Conservation (phyloP, 2,113 vertebrate species). For the Podarcis raffonei region DNA sequence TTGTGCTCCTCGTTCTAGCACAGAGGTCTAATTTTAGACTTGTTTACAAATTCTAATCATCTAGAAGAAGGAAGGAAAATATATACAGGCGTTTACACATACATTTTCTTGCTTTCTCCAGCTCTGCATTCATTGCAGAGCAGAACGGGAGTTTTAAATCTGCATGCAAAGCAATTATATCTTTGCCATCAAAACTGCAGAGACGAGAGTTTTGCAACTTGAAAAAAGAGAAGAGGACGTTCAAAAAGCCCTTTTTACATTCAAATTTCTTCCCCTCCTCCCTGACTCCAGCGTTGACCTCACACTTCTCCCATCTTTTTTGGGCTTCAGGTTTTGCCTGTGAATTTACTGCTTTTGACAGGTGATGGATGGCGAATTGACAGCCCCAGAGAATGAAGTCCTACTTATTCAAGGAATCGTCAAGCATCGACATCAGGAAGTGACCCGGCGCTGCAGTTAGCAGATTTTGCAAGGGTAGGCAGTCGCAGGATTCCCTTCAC, state of each 20-base stretch:
- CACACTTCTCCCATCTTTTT: constrained; percentile 31
- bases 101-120: constrained; percentile 66
- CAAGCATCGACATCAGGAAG: constrained; percentile 8
- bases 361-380: constrained; percentile 56
- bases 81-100: constrained; percentile 47
- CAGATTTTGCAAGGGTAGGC: neutral
- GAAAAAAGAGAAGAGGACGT: neutral
- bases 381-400: constrained; percentile 47
- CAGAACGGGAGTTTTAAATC: constrained; percentile 70
- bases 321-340: constrained; percentile 34
- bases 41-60: constrained; percentile 74
- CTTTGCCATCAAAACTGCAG: constrained; percentile 25
- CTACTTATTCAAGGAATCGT: constrained; percentile 55
- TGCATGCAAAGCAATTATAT: constrained; percentile 42
- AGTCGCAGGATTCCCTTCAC: neutral
- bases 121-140: constrained; percentile 65
- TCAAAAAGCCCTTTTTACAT: neutral
- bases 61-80: constrained; percentile 45
- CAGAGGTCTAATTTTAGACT: constrained; percentile 77
- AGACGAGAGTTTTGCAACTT: constrained; percentile 42
- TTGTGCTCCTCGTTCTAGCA: constrained; percentile 71
- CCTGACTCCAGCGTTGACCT: constrained; percentile 36
- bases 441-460: constrained; percentile 1
- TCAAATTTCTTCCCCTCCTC: constrained; percentile 38
- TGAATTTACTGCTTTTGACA: constrained; percentile 62